Conservation (phyloP, 2,113 vertebrate genomes). For the Raja brachyura region DNA sequence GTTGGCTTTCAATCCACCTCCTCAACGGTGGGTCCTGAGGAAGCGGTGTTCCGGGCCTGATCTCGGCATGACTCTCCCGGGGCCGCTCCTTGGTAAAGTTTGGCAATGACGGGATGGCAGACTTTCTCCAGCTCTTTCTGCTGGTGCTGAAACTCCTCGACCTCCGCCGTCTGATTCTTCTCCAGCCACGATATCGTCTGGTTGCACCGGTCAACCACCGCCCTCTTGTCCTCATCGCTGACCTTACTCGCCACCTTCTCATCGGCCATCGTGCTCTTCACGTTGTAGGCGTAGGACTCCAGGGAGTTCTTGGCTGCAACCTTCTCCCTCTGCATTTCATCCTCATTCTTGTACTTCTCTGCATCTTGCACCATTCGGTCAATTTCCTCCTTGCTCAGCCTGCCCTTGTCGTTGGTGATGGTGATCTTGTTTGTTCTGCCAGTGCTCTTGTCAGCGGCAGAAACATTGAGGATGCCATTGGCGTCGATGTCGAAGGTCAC, state of each 20-base stretch:
- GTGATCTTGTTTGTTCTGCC: constrained; percentile 47
- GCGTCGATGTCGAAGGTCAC: constrained; percentile 11
- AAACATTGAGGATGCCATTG: constrained; percentile 61
- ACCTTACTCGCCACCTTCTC: constrained; percentile 37
- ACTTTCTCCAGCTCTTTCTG: constrained; percentile 44
- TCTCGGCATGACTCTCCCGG: background rate
- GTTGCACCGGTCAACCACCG: constrained; percentile 42
- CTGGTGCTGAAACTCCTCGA: constrained; percentile 42
- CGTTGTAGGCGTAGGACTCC: constrained; percentile 44
- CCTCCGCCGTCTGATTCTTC: constrained; percentile 40
- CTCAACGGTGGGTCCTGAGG: constrained; percentile 39
- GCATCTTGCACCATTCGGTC: constrained; percentile 43
- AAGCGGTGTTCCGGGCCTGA: background rate
- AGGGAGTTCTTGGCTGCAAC: constrained; percentile 42
- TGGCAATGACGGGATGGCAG: constrained; percentile 40
- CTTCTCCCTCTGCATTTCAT: constrained; percentile 37
- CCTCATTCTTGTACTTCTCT: constrained; percentile 23
- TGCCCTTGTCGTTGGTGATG: constrained; percentile 42
- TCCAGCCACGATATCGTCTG: constrained; percentile 43
- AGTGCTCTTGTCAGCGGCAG: constrained; percentile 66
- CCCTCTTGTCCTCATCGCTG: constrained; percentile 39
- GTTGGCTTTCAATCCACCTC: constrained; percentile 38
- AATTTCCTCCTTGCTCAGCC: constrained; percentile 43
- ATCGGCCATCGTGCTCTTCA: constrained; percentile 40
- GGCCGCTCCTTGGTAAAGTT: constrained; percentile 38